Base-by-base conservation (phyloP, 2,888 invertebrate genomes). In the Spicauda simplicius region DNA sequence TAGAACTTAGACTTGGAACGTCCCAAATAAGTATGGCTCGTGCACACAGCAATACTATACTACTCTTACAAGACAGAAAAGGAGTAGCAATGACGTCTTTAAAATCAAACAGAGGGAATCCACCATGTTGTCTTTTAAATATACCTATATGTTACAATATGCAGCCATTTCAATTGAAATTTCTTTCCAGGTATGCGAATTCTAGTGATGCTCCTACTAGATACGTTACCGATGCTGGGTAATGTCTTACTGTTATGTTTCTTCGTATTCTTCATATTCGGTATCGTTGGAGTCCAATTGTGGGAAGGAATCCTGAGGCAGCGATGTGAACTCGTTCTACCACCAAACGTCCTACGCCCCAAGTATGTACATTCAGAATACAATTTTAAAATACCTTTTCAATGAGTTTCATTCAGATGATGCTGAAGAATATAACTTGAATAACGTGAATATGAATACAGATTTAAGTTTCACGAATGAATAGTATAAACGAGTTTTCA, bases 211-310 rank as follows among this genome's bases (percentile, higher is more conserved):
- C 94, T 99, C 69, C 95, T 99, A 61, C 94, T 99, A 83, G 99
- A 99, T 91, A 99, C 99, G 7, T 94, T 99, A 75, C 99, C 99
- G 14, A 99, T 99, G 99, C 94, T 99, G 81, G 99, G 99, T 74
- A 99, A 99, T 92, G 99, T 99, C 62, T 94, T 99, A 75, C 95
- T 99, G 75, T 94, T 99, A 73, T 99, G 99, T 93, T 99, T 99
- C 95, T 99, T 99, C 94, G 99, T 99, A 70, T 99, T 99, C 96
- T 99, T 99, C 95, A 99, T 99, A 87, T 99, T 99, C 85, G 99
- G 99, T 75, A 99, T 99, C 84, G 97, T 99, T 77, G 99, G 99
- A 19, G 99, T 99, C 52, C 99, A 99, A 89, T 95, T 99, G 62
- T 99, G 99, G 99, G 98, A 99, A 87, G 99, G 99, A 58, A 97